Evolutionary conservation across 2,797 vertebrate species (phyloP), one percentile per base, ranked within the genome.

Genomic region (Petrocephalus schoutedeni): DNA sequence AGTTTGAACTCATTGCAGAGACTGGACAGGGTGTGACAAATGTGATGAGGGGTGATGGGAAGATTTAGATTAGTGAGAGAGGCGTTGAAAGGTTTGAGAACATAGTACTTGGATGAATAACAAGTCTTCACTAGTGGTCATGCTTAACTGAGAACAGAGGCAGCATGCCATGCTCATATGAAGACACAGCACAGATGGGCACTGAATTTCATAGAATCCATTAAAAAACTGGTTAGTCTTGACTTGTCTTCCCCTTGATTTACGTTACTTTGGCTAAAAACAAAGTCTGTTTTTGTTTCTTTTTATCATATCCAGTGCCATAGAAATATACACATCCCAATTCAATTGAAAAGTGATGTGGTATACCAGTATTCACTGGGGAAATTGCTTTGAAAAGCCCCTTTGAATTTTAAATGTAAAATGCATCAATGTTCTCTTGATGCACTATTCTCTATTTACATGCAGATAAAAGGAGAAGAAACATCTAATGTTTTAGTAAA

Each of bases 151-250:
- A 88, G 58, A 45, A 88, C 32, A 14, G 32, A 58, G 57, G 74
- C 28, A 36, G 23, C 16, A 19, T 61, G 61, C 61, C 51, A 41
- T 54, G 58, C 8, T 53, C 9, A 16, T n/a, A 85, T 85, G 51
- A 74, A 57, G 23, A 67, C 53, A 10, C 51, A 74, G 51, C 59
- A 21, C 51, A 71, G 83, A 74, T 88, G 61, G 83, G 87, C 36
- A 74, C 83, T 86, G 49, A 54, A 49, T 88, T 86, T 83, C 87
- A 88, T 88, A 88, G 83, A 88, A 88, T 88, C 87, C 49, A 85
- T 32, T 53, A 36, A 67, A 74, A 57, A 74, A 58, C 6, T 85
- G 28, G 61, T 74, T 83, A 74, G 51, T 74, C 61, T 49, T 86
- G 61, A 85, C n/a, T 88, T 49, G 45, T 88, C 57, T 86, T 57